phyloP scores from a whole-genome alignment of 2,797 vertebrate species.

The Meriones psammophilus region DNA sequence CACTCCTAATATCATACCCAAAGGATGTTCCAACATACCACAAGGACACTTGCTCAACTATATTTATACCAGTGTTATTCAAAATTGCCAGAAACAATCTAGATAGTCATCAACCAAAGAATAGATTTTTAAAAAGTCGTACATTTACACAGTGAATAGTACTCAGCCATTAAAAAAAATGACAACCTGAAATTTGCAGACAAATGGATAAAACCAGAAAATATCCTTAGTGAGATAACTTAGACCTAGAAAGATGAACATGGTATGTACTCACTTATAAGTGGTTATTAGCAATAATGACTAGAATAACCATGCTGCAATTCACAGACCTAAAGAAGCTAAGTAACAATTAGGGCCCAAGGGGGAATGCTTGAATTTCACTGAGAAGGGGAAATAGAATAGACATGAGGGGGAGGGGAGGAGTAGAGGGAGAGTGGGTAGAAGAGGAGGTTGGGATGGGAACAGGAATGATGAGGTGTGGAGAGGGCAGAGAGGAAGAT shows the following conservation, averaged over 20 bases:
- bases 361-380: no score
- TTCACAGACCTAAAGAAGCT: no score
- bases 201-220: no score
- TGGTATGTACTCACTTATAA: neutral
- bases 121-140: neutral
- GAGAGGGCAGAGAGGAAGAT: no score
- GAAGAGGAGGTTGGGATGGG: no score
- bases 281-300: neutral
- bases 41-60: neutral
- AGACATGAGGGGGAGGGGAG: no score
- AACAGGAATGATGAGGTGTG: no score
- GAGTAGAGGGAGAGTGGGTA: no score
- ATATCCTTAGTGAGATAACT: neutral
- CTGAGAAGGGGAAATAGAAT: no score
- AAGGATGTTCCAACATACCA: neutral
- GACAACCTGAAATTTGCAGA: neutral
- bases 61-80: neutral
- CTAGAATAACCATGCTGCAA: no score
- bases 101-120: neutral
- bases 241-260: neutral
- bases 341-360: no score
- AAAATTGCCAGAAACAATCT: neutral
- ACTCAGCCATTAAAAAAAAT: neutral
- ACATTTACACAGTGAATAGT: neutral
- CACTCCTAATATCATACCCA: neutral